These are phyloP conservation scores for Mastacembelus armatus DNA, from an alignment of 2,797 vertebrate genomes.

Conservation along the genomic window DNA sequence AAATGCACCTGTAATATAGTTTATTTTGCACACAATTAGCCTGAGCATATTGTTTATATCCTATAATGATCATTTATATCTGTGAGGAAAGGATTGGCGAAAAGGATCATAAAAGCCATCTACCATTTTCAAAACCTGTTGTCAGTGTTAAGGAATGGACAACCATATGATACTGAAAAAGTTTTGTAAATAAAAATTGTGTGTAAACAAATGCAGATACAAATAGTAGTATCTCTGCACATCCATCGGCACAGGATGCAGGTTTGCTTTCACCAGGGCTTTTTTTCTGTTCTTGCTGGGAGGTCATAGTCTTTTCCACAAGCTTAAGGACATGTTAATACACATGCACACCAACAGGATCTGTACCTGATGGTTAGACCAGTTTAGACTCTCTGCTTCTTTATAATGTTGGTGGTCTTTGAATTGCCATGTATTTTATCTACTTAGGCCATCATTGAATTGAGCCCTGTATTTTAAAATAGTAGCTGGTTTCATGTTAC, in stretches of 20 bases:
- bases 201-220: background rate
- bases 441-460: slow-evolving; percentile 25
- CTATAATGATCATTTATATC: background rate
- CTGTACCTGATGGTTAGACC: slow-evolving; percentile 68
- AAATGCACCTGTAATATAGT: too few species aligned
- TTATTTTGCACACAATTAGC: background rate
- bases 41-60: background rate
- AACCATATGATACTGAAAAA: background rate
- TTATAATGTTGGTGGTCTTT: slow-evolving; percentile 69
- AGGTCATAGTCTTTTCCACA: slow-evolving; percentile 65
- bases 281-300: slow-evolving; percentile 55
- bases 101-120: background rate
- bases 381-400: slow-evolving; percentile 53
- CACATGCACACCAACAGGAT: slow-evolving; percentile 52
- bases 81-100: background rate
- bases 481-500: background rate
- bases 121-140: background rate
- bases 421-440: slow-evolving; percentile 36
- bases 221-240: slow-evolving; percentile 8
- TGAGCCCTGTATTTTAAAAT: slow-evolving; percentile 27
- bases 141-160: background rate
- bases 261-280: slow-evolving; percentile 51
- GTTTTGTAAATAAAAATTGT: slow-evolving; percentile 10
- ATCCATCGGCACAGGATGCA: slow-evolving; percentile 37
- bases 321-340: slow-evolving; percentile 67